These are phyloP conservation scores for Dicroscelio sp. DNA, from an alignment of 2,888 invertebrate species.

Conservation along the genomic window DNA sequence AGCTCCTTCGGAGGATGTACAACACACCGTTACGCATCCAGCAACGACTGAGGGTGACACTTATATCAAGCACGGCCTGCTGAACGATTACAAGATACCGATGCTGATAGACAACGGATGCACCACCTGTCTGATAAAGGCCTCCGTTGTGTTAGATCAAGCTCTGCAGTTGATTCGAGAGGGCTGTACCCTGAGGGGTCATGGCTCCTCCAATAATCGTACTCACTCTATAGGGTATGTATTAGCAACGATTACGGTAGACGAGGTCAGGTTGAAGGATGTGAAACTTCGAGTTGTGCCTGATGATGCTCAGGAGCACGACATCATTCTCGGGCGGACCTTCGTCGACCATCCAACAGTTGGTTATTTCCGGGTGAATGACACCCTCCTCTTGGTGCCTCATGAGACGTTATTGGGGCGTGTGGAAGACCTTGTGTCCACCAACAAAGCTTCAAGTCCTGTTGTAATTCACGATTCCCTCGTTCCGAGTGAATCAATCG, in stretches of 20 bases:
- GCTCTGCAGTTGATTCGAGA: background rate
- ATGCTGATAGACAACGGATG: slow-evolving; percentile 21
- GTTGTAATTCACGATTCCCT: background rate
- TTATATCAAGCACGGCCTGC: background rate
- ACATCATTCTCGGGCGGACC: background rate
- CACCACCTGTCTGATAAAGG: slow-evolving; percentile 1
- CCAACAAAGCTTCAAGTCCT: background rate
- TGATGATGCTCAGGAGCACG: background rate
- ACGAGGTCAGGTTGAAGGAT: background rate
- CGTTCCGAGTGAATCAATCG: background rate
- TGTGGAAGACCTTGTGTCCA: background rate
- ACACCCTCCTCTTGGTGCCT: background rate
- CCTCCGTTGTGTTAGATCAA: background rate
- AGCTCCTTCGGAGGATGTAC: background rate
- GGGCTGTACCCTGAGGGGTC: background rate
- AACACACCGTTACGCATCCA: background rate
- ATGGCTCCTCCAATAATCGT: background rate
- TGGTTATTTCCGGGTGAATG: background rate
- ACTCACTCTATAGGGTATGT: background rate
- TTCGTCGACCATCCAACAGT: background rate
- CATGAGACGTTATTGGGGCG: background rate
- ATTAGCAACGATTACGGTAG: background rate
- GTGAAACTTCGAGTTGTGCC: background rate
- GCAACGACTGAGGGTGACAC: background rate
- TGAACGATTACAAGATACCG: background rate